Conservation (phyloP, 2,888 invertebrate species). For the Ormyrus nitidulus region DNA sequence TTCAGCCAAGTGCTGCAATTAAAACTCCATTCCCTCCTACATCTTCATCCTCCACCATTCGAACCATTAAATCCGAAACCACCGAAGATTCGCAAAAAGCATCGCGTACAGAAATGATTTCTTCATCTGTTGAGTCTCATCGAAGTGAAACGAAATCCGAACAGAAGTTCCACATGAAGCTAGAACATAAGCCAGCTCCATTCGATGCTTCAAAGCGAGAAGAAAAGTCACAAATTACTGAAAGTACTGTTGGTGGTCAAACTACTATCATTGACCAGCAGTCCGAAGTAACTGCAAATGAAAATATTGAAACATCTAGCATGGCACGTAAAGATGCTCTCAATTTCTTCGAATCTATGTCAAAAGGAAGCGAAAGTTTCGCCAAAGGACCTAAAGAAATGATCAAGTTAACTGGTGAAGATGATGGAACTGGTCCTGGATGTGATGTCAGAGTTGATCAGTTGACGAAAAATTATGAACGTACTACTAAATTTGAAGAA, state of each 20-base stretch:
- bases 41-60: slow-evolving; percentile 63
- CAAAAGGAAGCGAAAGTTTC: slow-evolving; percentile 74
- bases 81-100: slow-evolving; percentile 63
- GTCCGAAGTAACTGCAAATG: slow-evolving; percentile 66
- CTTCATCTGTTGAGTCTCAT: slow-evolving; percentile 72
- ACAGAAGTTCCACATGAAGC: slow-evolving; percentile 73
- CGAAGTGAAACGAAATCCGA: slow-evolving; percentile 72
- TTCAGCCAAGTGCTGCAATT: slow-evolving; percentile 68
- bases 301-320: slow-evolving; percentile 78
- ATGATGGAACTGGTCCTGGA: slow-evolving; percentile 65
- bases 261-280: slow-evolving; percentile 60
- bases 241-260: slow-evolving; percentile 47
- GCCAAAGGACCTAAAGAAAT: slow-evolving; percentile 73
- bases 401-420: slow-evolving; percentile 69
- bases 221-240: slow-evolving; percentile 58
- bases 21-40: slow-evolving; percentile 65
- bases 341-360: slow-evolving; percentile 82
- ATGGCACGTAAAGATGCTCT: slow-evolving; percentile 82
- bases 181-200: slow-evolving; percentile 72
- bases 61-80: slow-evolving; percentile 66
- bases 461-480: slow-evolving; percentile 72
- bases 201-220: slow-evolving; percentile 60
- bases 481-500: slow-evolving; percentile 70
- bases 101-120: slow-evolving; percentile 70
- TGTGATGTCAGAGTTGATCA: slow-evolving; percentile 71